phyloP scores from a whole-genome alignment of 2,113 vertebrate genomes.

The Emydura subglobosa region DNA sequence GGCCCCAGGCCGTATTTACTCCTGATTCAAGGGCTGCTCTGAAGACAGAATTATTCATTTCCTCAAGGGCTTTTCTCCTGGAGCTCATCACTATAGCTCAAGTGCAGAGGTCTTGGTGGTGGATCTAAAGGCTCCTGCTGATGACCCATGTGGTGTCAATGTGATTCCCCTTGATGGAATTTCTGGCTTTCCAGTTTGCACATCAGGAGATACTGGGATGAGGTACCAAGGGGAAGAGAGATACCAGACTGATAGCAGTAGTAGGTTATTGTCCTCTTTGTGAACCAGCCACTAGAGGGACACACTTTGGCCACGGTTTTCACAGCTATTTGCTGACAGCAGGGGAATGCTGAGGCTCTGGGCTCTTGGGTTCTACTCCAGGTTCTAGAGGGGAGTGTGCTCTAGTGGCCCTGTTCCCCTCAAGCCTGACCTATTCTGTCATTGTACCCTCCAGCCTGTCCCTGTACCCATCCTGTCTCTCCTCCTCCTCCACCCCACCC shows the following conservation, averaged over 20 bases:
- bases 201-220: background rate
- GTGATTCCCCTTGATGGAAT: background rate
- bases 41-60: background rate
- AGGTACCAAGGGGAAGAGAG: background rate
- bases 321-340: background rate
- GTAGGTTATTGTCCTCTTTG: background rate
- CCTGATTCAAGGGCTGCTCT: background rate
- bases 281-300: background rate
- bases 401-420: background rate
- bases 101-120: background rate
- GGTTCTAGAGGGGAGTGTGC: background rate
- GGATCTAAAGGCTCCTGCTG: background rate
- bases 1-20: background rate
- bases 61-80: background rate
- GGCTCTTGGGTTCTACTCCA: background rate
- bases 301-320: background rate
- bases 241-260: background rate
- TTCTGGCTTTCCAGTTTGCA: background rate
- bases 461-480: background rate
- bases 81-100: background rate
- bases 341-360: background rate
- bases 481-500: background rate
- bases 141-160: background rate
- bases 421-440: background rate
- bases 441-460: background rate